These are phyloP conservation scores for Mnemiopsis leidyi DNA, from an alignment of 37 sponge, comb jelly and placozoan genomes.

Conservation along the genomic window DNA sequence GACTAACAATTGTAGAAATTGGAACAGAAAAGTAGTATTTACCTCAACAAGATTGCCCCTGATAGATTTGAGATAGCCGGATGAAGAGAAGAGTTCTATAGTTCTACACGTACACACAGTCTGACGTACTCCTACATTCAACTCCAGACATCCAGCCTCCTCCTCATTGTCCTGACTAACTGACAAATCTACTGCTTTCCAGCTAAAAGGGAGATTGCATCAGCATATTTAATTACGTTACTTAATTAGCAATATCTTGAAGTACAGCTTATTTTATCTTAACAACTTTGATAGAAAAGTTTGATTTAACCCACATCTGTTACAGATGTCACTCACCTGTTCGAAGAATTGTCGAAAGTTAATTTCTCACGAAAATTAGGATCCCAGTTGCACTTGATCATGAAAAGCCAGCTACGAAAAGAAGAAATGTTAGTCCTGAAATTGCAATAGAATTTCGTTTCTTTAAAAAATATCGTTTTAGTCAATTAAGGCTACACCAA, in stretches of 20 bases:
- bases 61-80: slow-evolving; percentile 10
- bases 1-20: no score
- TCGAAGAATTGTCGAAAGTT: neutral
- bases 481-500: no score
- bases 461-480: no score
- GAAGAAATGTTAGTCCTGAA: no score
- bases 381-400: neutral
- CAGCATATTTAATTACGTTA: no score
- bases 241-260: no score
- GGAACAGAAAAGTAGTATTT: no score
- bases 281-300: no score
- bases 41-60: slow-evolving; percentile 6
- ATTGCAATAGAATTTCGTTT: no score
- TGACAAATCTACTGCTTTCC: neutral
- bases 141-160: neutral
- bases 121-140: neutral
- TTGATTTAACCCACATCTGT: no score
- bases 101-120: neutral
- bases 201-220: neutral
- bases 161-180: neutral
- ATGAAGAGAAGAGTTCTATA: neutral
- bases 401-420: neutral
- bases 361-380: neutral
- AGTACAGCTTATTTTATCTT: no score
- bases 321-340: neutral